Evolutionary conservation across 2,113 vertebrate species (phyloP).

Genomic region (Leuciscus idus): DNA sequence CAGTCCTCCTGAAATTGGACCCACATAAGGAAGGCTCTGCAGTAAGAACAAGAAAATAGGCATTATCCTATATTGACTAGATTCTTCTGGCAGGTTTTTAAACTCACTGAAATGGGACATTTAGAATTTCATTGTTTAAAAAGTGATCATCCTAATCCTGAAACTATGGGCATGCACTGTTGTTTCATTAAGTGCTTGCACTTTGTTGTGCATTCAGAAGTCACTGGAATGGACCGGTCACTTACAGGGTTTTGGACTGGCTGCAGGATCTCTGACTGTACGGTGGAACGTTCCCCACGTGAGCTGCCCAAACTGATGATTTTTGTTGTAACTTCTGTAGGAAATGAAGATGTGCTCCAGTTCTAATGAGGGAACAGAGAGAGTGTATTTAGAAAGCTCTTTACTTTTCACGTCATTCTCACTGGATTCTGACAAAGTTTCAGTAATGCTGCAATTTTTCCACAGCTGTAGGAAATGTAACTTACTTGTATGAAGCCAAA

Average conservation of each 20-base stretch:
- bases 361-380: background rate
- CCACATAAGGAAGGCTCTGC: conserved; percentile 31
- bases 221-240: background rate
- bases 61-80: background rate
- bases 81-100: background rate
- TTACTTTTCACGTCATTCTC: background rate
- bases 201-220: background rate
- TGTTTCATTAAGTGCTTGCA: background rate
- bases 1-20: background rate
- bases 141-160: no score
- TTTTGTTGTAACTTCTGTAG: background rate
- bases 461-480: background rate
- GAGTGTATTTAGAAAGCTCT: background rate
- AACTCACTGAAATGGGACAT: no score
- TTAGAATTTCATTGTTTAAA: no score
- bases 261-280: background rate
- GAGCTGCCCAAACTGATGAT: background rate
- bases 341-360: background rate
- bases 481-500: conserved; percentile 21
- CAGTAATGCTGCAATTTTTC: background rate
- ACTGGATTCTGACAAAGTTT: background rate
- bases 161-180: background rate
- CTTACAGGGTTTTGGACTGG: background rate
- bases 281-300: no score
- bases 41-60: background rate